These are phyloP conservation scores for Hemaris fuciformis DNA, from an alignment of 2,888 invertebrate species.

Conservation along the genomic window DNA sequence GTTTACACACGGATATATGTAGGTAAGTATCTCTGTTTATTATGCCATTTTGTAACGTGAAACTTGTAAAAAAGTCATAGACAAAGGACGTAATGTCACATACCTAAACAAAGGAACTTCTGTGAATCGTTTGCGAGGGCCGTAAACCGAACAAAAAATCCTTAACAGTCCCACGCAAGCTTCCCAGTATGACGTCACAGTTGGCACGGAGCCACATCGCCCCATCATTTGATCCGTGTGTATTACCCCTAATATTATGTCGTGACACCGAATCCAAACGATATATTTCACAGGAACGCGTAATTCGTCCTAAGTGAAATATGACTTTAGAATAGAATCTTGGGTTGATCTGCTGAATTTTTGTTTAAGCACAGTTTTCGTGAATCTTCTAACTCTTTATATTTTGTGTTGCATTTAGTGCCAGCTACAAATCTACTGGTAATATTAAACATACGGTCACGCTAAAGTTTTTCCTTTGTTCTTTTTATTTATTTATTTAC, in stretches of 20 bases:
- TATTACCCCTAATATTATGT: constrained; percentile 22
- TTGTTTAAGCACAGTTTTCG: too few relatives aligned
- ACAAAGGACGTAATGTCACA: background rate
- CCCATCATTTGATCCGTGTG: constrained; percentile 18
- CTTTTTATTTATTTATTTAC: too few relatives aligned
- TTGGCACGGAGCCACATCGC: constrained; percentile 20
- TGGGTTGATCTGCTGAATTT: too few relatives aligned
- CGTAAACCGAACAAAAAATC: constrained; percentile 1
- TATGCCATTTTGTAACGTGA: background rate
- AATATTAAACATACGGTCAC: too few relatives aligned
- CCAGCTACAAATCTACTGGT: too few relatives aligned
- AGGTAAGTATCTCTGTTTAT: too few relatives aligned
- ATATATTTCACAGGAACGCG: background rate
- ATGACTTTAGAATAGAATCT: background rate
- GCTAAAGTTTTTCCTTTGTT: too few relatives aligned
- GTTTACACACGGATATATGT: too few relatives aligned
- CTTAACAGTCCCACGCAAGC: background rate
- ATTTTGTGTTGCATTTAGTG: too few relatives aligned
- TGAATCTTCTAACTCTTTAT: too few relatives aligned
- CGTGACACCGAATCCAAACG: background rate
- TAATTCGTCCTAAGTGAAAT: background rate
- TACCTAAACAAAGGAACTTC: background rate
- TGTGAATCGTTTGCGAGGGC: background rate
- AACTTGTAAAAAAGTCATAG: background rate
- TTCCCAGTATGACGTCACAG: constrained; percentile 14